Base-by-base conservation (phyloP, 2,797 vertebrate genomes). In the Acanthopagrus latus region DNA sequence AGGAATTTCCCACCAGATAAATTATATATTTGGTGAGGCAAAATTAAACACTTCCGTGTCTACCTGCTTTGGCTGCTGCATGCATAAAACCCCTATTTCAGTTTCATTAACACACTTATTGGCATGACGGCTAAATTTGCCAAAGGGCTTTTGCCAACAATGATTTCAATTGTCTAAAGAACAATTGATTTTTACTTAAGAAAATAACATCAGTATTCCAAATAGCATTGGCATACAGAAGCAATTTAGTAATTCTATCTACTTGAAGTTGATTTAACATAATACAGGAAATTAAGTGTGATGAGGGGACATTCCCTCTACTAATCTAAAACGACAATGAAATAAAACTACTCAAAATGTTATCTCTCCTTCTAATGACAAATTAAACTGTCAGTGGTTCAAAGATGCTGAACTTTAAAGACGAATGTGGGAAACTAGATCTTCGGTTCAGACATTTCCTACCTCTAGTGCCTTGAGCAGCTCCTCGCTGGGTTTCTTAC, bases 401-500 rank as follows among this genome's bases (percentile, higher is more conserved):
- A 29, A 17, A 75, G 33, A 29, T 44, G 8, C n/a, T 4, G 20
- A 64, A 47, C 20, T 21, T 3, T 17, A 27, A 1, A 23, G 11
- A 48, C 71, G 18, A 27, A 47, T 48, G 9, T 38, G 10, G 3
- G n/a, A 55, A 47, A 25, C 56, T 59, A 25, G 2, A 71, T 1
- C 17, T 64, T 21, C 7, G 25, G 14, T 60, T 63, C 46, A 62
- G 25, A 20, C 17, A 21, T 27, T 38, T 25, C 90, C n/a, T 63
- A 99, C 98, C 97, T 99, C 94, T 29, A 98, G 91, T 6, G 82
- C 70, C 50, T 89, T 95, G 29, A 97, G 86, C 59, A 97, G 85
- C 56, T 96, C 95, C 76, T 95, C 95, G 44, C 66, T 60, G 79
- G 96, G 96, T 78, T 98, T 99, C 93, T 97, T 99, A 90, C 77